A percentile compares a stretch with the other conserved stretches of the same genome.
Conservation (phyloP, 2,797 vertebrate species). For the Sitta carolinensis region DNA sequence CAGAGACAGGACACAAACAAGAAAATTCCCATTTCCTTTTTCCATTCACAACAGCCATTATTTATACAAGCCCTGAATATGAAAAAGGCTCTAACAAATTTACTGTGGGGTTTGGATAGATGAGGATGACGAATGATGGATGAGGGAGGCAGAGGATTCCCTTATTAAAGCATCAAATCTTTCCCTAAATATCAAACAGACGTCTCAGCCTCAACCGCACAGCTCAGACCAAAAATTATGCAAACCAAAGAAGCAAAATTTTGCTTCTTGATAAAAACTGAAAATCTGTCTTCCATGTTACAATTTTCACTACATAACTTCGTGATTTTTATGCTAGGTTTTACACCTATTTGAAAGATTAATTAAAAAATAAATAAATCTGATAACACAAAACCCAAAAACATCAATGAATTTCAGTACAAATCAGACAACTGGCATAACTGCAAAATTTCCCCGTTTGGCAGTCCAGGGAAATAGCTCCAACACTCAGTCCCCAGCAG, state of each 20-base stretch:
- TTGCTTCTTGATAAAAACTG: slow-evolving; percentile 29
- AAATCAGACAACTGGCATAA: neutral
- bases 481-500: neutral
- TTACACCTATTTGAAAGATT: slow-evolving; percentile 19
- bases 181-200: slow-evolving; percentile 71
- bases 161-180: slow-evolving; percentile 79
- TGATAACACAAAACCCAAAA: neutral
- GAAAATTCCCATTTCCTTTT: slow-evolving; percentile 53
- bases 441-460: neutral
- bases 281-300: slow-evolving; percentile 15
- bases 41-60: slow-evolving; percentile 66
- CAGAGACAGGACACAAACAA: slow-evolving; percentile 27
- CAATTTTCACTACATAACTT: slow-evolving; percentile 26
- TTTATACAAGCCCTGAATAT: slow-evolving; percentile 77
- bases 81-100: slow-evolving; percentile 79
- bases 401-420: neutral
- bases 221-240: slow-evolving; percentile 36
- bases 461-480: slow-evolving; percentile 17
- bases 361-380: neutral
- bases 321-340: neutral
- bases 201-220: slow-evolving; percentile 28
- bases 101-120: slow-evolving; percentile 76
- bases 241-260: slow-evolving; percentile 2
- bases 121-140: slow-evolving; percentile 75
- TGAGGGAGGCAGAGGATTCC: slow-evolving; percentile 76